Conservation (phyloP, 2,888 invertebrate species). For the Stictocephala bisonia region DNA sequence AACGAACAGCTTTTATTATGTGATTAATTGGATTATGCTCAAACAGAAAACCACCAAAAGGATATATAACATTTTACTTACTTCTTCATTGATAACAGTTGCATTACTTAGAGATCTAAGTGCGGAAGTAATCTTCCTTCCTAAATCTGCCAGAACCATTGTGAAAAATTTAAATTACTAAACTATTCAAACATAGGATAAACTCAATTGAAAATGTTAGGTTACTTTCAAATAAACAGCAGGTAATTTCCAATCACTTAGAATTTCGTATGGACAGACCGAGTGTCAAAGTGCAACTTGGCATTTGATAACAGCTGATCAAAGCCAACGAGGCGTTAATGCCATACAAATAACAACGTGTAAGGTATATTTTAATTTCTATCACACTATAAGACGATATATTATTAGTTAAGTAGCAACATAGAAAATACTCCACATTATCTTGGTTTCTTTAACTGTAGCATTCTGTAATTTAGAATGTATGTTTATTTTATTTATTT, state of each 20-base stretch:
- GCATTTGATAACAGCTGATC: conserved; percentile 50
- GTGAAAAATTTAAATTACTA: conserved; percentile 43
- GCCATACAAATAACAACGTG: too few relatives aligned
- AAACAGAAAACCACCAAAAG: too few relatives aligned
- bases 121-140: conserved; percentile 98
- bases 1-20: too few relatives aligned
- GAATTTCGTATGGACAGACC: conserved; percentile 31
- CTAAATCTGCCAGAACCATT: conserved; percentile 99
- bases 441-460: too few relatives aligned
- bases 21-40: too few relatives aligned
- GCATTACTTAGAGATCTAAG: conserved; percentile 97
- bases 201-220: conserved; percentile 9
- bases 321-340: conserved; percentile 51
- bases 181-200: conserved; percentile 27
- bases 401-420: too few relatives aligned
- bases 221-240: conserved; percentile 28
- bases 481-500: too few relatives aligned
- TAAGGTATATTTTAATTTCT: too few relatives aligned
- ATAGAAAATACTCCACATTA: too few relatives aligned
- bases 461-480: too few relatives aligned
- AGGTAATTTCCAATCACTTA: too few relatives aligned
- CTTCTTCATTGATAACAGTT: conserved; percentile 98
- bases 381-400: too few relatives aligned
- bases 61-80: conserved; percentile 64
- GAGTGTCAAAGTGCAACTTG: conserved; percentile 7